Conservation (phyloP, 2,888 invertebrate genomes). For the Caradrina kadenii region DNA sequence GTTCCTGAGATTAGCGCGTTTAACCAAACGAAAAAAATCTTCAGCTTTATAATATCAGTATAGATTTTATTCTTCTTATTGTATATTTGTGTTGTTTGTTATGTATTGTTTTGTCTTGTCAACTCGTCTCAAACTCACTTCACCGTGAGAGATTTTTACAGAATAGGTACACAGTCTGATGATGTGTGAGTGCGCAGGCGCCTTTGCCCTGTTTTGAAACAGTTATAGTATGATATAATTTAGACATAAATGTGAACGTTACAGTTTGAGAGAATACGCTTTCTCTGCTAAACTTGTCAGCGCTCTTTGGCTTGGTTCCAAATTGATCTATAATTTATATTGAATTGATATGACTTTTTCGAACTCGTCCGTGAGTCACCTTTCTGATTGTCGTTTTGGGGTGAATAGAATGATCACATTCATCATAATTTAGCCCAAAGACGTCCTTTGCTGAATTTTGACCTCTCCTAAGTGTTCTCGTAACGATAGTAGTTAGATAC, state of each 20-base stretch:
- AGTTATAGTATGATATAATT: neutral
- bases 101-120: too few relatives aligned
- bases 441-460: neutral
- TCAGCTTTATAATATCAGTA: too few relatives aligned
- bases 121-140: too few relatives aligned
- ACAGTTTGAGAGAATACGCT: slow-evolving; percentile 16
- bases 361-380: neutral
- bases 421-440: neutral
- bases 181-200: neutral
- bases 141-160: too few relatives aligned
- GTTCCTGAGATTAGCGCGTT: too few relatives aligned
- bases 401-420: neutral
- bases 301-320: slow-evolving; percentile 38
- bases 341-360: slow-evolving; percentile 33
- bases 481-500: too few relatives aligned
- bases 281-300: slow-evolving; percentile 34
- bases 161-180: too few relatives aligned
- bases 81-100: too few relatives aligned
- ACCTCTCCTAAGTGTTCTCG: too few relatives aligned
- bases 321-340: slow-evolving; percentile 54
- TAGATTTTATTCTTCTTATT: too few relatives aligned
- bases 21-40: too few relatives aligned
- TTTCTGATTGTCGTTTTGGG: slow-evolving; percentile 8
- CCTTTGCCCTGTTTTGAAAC: too few relatives aligned
- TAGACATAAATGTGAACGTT: slow-evolving; percentile 22